Evolutionary conservation across 2,113 vertebrate genomes (phyloP).

Genomic region (Hemiprocne comata): DNA sequence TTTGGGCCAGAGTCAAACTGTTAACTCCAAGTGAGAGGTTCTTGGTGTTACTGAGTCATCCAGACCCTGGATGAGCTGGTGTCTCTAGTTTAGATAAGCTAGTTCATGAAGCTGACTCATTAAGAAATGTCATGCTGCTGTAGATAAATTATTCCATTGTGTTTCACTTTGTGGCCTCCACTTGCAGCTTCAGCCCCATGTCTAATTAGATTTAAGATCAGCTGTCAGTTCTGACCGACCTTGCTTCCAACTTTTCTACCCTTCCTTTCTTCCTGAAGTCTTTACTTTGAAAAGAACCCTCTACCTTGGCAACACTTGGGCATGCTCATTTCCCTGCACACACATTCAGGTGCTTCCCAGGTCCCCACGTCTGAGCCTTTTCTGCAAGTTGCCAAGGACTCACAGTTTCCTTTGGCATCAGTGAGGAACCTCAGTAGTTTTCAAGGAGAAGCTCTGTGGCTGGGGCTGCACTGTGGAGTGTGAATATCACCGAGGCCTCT

Average conservation of each 20-base stretch:
- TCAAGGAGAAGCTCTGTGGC: background rate
- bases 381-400: background rate
- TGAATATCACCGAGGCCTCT: rapidly evolving
- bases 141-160: background rate
- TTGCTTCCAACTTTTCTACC: background rate
- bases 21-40: background rate
- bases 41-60: background rate
- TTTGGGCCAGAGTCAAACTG: background rate
- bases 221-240: background rate
- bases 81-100: background rate
- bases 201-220: background rate
- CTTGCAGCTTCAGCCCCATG: background rate
- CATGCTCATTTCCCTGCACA: background rate
- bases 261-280: background rate
- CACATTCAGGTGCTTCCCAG: background rate
- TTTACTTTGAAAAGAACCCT: background rate
- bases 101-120: background rate
- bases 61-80: background rate
- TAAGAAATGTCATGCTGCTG: background rate
- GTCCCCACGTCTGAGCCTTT: background rate
- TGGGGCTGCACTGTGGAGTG: background rate
- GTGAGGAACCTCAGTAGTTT: background rate
- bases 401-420: background rate
- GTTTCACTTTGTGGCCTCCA: background rate
- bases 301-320: background rate